Evolutionary conservation across 2,888 invertebrate species (phyloP), one percentile per base, ranked within the genome.

Genomic region (Nasonovia ribisnigri): DNA sequence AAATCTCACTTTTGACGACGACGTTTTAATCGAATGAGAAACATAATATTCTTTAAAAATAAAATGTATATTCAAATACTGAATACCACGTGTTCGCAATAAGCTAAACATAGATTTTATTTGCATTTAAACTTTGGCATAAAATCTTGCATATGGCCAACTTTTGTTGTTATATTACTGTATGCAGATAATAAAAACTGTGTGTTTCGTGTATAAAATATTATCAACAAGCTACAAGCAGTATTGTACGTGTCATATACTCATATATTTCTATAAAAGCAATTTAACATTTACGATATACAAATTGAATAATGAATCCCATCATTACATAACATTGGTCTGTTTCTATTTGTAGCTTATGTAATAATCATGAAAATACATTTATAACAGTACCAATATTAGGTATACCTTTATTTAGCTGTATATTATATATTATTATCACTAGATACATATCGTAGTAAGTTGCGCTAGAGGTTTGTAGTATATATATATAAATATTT

Each of bases 41-140:
- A 86, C 86, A 46, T 86, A 86, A 86, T 48, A 46, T 86, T 29
- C 46, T 13, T 86, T 86, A 46, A 86, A 86, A 86, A 86, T 86
- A 86, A 86, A 86, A 46, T 86, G 6, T 46, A 86, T 77, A 36
- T 36, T 20, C 46, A 46, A 46, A 6, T 86, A 46, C 46, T 46
- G 46, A 48, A 86, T 43, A 86, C 46, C 86, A 86, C 46, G 46
- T 86, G 86, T 86, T 48, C 86, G 29, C 26, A 84, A 48, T 48
- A 46, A 29, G 43, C 86, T 43, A 86, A 86, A 46, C 43, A 43
- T 86, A 86, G 43, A 86, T 29, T 86, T 46, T 29, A 29, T 29
- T 86, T 86, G 29, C 29, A 86, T 43, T 48, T 29, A 86, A 29
- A 84, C 43, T 84, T 84, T 84, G 86, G 86, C 86, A 86, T 84